phyloP scores from a whole-genome alignment of 2,888 invertebrate species.

The Gandaritis pyraliata region DNA sequence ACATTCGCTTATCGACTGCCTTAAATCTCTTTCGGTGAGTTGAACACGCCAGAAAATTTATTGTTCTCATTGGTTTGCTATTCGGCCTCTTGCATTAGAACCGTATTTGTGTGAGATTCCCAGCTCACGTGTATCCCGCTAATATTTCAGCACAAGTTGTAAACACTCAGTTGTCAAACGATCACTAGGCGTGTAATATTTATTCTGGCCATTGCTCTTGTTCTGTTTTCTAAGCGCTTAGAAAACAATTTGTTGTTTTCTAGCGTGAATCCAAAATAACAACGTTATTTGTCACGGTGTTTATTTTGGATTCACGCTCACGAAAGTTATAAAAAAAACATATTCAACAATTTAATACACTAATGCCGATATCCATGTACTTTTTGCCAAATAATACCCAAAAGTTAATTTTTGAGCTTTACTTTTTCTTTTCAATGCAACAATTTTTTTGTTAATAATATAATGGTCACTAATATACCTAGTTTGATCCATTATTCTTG shows the following conservation, averaged over 20 bases:
- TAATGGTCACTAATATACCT: too few species aligned
- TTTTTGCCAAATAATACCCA: too few species aligned
- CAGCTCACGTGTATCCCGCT: constrained; percentile 42
- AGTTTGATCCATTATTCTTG: too few species aligned
- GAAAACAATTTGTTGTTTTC: constrained; percentile 24
- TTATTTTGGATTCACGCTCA: too few species aligned
- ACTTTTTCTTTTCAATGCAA: too few species aligned
- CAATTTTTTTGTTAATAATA: too few species aligned
- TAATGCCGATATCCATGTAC: too few species aligned
- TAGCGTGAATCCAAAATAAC: too few species aligned
- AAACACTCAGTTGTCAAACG: constrained; percentile 38
- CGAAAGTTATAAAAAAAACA: too few species aligned
- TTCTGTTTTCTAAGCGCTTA: constrained; percentile 27
- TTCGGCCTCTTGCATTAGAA: constrained; percentile 45
- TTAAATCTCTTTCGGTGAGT: constrained; percentile 70
- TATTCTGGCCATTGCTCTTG: constrained; percentile 38
- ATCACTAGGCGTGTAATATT: constrained; percentile 35
- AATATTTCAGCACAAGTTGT: constrained; percentile 42
- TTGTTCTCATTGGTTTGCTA: constrained; percentile 54
- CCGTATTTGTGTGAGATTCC: constrained; percentile 50
- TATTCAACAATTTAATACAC: too few species aligned
- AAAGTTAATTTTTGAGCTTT: too few species aligned
- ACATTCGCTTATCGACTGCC: constrained; percentile 66
- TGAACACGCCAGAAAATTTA: constrained; percentile 61
- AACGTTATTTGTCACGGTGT: constrained; percentile 16